Evolutionary conservation across 2,888 invertebrate genomes (phyloP), one percentile per base, ranked within the genome.

Genomic region (Ferrisia virgata): DNA sequence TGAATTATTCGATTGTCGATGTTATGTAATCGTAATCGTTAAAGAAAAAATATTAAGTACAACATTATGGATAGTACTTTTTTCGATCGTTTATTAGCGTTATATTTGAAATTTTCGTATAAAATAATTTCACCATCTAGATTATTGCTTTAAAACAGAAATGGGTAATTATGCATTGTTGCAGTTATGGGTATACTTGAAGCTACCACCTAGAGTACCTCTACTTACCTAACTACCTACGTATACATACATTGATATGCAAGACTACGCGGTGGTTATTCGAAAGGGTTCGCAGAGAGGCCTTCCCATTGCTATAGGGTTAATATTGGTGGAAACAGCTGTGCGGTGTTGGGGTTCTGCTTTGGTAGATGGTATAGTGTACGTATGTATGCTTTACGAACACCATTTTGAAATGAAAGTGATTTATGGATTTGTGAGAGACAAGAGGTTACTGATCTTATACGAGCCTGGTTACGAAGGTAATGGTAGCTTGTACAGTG

Each of bases 341-440:
- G 72, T 72, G 28, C 15, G 28, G 28, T 31, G 22, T 69, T 69
- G 33, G 72, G 72, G 72, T 72, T 33, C 33, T 33, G 6, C 72
- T 72, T 6, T 11, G 28, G 33, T 33, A 72, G 18, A 43, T 15
- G 3, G 40, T 11, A 40, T 11, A 47, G n/a, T n/a, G n/a, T n/a
- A n/a, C n/a, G n/a, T n/a, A n/a, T n/a, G n/a, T n/a, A n/a, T n/a
- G n/a, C 43, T 33, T 6, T 72, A 72, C 69, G 72, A 18, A 72
- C 72, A 33, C 72, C 72, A 72, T 72, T 72, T 72, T 72, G 72
- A 72, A 72, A 72, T 18, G 33, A 72, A 72, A 72, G 72, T 72
- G 72, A 72, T 72, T 72, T 72, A 72, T 72, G 33, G 33, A 72
- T 72, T 33, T 72, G 33, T 72, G n/a, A 36, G 33, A 33, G 72